A percentile compares a stretch with the other conserved stretches of the same genome.
Evolutionary conservation across 2,888 invertebrate species (phyloP).

Genomic region (Phyto melanocephala): DNA sequence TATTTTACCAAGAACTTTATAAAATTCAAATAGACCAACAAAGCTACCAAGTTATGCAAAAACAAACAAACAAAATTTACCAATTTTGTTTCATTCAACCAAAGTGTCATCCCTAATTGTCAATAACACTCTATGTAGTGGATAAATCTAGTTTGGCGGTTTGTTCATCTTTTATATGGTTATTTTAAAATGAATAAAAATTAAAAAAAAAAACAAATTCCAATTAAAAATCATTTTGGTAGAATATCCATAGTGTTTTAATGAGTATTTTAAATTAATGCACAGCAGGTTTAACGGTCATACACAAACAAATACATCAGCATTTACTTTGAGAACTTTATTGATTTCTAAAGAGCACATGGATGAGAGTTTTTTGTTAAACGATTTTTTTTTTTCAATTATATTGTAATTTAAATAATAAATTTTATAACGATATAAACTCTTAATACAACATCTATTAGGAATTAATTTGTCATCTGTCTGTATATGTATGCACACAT

Average conservation of each 20-base stretch:
- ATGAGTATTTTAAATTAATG: slow-evolving; percentile 14
- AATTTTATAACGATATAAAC: slow-evolving; percentile 1
- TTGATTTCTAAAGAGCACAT: not conserved
- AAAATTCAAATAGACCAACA: too few relatives aligned
- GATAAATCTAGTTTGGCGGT: not conserved
- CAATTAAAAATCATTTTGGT: slow-evolving; percentile 30
- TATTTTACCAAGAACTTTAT: too few relatives aligned
- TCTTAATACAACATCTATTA: not conserved
- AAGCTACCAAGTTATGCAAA: too few relatives aligned
- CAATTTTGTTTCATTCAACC: too few relatives aligned
- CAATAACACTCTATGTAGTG: not conserved
- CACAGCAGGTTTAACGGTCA: not conserved
- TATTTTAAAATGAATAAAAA: not conserved
- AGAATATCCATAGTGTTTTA: slow-evolving; percentile 17
- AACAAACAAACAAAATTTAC: too few relatives aligned
- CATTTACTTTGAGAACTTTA: too few relatives aligned
- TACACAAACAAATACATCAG: not conserved
- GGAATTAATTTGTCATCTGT: not conserved
- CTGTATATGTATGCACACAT: not conserved
- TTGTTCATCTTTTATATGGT: slow-evolving; percentile 9
- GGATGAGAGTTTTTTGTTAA: not conserved
- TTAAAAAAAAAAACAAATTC: not conserved
- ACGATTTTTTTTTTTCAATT: slow-evolving; percentile 13
- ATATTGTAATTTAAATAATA: slow-evolving; percentile 22
- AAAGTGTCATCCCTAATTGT: too few relatives aligned